Base-by-base conservation (phyloP, 2,888 invertebrate genomes). In the Rhorus exstirpatorius region DNA sequence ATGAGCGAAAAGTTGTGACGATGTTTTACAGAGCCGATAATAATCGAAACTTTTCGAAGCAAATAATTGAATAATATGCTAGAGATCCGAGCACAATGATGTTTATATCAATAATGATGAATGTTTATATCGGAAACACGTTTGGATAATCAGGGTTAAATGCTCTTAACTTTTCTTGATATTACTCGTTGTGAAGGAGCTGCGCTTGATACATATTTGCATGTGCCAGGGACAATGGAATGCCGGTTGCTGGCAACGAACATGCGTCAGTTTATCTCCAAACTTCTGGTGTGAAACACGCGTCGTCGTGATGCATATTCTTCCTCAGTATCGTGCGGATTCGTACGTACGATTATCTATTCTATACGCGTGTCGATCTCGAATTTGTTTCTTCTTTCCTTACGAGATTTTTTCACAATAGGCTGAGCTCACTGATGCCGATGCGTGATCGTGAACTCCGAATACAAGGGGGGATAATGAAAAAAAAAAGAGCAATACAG, bases 381-480 rank as follows among this genome's bases (percentile, higher is more conserved):
- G n/a, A 53, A 26, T 63, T 17, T 24, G 21, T 14, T 21, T 12
- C 3, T 41, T 65, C 26, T 26, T 49, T 31, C 46, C 31, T 12
- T 8, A 19, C 4, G 31, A 49, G 17, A 24, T 67, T 49, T 51
- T 3, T 10, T 60, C 72, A 74, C 49, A 17, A 19, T 12, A 38
- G 60, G 38, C 41, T 1, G 63, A 44, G 35, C 24, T 72, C 51
- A 58, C 79, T 58, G 65, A 17, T 19, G 19, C 10, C 58, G 55
- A 58, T 55, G 71, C 38, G 49, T 65, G n/a, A 26, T 49, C 38
- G 46, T 51, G 67, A 72, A 58, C 41, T 74, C 58, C 60, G 51
- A 79, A 79, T 31, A 17, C 6, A 19, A 49, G 49, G 65, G 49
- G 35, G 31, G 24, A 46, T 17, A n/a, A n/a, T 31, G 14, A 4